These are phyloP conservation scores for Tetragnatha versicolor DNA, from an alignment of 1,140 invertebrate genomes.

Conservation along the genomic window DNA sequence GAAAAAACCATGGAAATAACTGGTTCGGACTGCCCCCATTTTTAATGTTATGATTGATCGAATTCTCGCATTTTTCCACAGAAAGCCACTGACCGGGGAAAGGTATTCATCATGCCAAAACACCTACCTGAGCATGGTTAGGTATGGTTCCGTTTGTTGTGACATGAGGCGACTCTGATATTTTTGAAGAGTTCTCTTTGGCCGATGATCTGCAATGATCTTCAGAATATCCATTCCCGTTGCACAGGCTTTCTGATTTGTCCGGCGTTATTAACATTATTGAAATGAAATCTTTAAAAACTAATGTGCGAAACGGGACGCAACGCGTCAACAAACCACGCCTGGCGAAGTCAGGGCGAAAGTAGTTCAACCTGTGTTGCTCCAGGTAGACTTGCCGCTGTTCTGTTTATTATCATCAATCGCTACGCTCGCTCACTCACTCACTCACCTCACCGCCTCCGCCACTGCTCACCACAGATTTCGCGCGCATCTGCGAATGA, in stretches of 20 bases:
- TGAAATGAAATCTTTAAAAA: neutral
- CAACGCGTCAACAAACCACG: neutral
- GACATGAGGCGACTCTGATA: constrained; percentile 4
- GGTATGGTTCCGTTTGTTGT: constrained; percentile 17
- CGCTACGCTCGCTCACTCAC: neutral
- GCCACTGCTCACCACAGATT: neutral
- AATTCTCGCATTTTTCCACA: neutral
- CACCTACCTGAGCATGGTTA: constrained; percentile 6
- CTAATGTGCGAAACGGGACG: neutral
- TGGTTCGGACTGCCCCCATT: neutral
- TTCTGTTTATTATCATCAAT: constrained; percentile 2
- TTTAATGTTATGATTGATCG: neutral
- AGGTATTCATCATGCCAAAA: neutral
- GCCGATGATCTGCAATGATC: neutral
- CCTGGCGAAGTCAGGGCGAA: neutral
- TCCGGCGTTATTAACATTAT: constrained; percentile 28
- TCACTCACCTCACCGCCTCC: neutral
- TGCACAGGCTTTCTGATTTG: constrained; percentile 6
- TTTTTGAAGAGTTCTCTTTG: constrained; percentile 1
- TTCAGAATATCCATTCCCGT: neutral
- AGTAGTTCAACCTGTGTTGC: neutral
- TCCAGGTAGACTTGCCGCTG: neutral
- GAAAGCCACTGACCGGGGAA: neutral
- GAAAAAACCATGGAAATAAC: neutral
- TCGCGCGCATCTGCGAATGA: constrained; percentile 8